These are phyloP conservation scores for Cryptophagus acutangulus DNA, from an alignment of 2,888 invertebrate genomes.

Conservation along the genomic window DNA sequence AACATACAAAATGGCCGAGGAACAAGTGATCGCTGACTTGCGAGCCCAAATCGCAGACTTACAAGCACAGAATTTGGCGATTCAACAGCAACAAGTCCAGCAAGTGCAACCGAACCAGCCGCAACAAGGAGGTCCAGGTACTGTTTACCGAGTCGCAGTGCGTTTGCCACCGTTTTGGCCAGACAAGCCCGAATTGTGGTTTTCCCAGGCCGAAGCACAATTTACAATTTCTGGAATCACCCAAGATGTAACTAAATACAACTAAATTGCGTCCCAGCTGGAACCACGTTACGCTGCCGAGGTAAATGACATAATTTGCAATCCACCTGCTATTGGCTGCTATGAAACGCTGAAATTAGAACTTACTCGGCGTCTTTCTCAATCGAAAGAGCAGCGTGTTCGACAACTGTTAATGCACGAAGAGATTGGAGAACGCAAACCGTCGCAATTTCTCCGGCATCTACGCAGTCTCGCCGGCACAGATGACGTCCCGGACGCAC, in stretches of 20 bases:
- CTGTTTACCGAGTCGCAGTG: background rate
- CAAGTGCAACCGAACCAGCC: too few species aligned
- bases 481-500: too few species aligned
- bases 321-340: background rate
- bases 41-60: too few species aligned
- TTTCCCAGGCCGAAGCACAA: background rate
- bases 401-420: background rate
- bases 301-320: background rate
- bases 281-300: background rate
- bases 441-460: too few species aligned
- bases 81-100: too few species aligned
- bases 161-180: background rate
- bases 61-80: too few species aligned
- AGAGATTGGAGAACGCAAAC: background rate
- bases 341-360: background rate
- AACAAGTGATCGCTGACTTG: too few species aligned
- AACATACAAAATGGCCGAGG: too few species aligned
- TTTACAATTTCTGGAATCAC: background rate
- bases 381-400: background rate
- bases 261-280: background rate
- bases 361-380: background rate
- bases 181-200: background rate
- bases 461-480: too few species aligned
- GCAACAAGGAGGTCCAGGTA: too few species aligned
- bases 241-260: background rate